Evolutionary conservation across 2,888 invertebrate species (phyloP).

Genomic region (Clusia tigrina): DNA sequence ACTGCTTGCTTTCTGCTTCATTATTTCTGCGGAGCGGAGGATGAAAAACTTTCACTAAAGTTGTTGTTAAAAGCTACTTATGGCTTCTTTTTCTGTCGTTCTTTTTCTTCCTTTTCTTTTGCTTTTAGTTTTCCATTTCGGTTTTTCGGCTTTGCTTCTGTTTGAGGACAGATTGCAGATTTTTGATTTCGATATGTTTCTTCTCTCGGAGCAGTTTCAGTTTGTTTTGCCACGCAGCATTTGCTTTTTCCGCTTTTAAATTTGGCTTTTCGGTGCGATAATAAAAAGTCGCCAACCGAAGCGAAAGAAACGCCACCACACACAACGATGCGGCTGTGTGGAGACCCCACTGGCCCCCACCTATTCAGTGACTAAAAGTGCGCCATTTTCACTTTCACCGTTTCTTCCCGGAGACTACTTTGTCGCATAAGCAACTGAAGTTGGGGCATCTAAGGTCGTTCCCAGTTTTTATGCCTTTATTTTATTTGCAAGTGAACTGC

Average conservation of each 20-base stretch:
- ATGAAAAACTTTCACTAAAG: slow-evolving; percentile 20
- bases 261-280: neutral
- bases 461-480: neutral
- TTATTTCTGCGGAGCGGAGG: neutral
- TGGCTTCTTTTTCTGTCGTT: neutral
- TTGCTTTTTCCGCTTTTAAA: neutral
- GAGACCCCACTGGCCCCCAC: neutral
- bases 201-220: slow-evolving; percentile 6
- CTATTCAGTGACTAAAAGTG: neutral
- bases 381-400: neutral
- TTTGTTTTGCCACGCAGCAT: neutral
- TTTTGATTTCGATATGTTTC: slow-evolving; percentile 23
- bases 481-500: neutral
- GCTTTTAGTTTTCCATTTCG: no score
- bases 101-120: neutral
- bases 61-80: slow-evolving; percentile 32
- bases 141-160: no score
- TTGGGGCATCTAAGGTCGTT: no score
- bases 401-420: neutral
- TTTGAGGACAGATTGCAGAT: slow-evolving; percentile 16
- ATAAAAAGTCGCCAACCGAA: neutral
- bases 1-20: neutral
- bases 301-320: neutral
- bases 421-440: no score
- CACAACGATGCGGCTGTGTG: neutral